Evolutionary conservation across 2,888 invertebrate genomes (phyloP).

Genomic region (Dolichopus griseipennis): DNA sequence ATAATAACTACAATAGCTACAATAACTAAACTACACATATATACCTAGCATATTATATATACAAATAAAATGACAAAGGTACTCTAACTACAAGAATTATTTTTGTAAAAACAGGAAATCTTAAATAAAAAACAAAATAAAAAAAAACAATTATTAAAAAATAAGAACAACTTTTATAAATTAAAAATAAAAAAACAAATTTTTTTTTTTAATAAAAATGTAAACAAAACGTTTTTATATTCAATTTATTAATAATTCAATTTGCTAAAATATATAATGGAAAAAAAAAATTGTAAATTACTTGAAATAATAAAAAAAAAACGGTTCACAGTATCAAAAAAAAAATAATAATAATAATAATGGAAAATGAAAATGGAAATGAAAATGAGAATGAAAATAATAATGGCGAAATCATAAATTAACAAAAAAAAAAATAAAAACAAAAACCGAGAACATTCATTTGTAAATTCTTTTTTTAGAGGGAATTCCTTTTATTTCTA

Average conservation of each 20-base stretch:
- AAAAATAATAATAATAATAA: not conserved
- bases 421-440: too few species aligned
- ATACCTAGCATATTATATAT: too few species aligned
- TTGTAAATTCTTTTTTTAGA: too few species aligned
- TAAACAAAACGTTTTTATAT: conserved; percentile 6
- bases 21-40: too few species aligned
- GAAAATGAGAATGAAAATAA: too few species aligned
- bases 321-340: not conserved
- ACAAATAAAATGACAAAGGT: not conserved
- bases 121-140: not conserved
- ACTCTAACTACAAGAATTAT: not conserved
- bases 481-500: too few species aligned
- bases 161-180: not conserved
- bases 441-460: too few species aligned
- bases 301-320: too few species aligned
- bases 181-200: not conserved
- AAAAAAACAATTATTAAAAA: not conserved
- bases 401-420: too few species aligned
- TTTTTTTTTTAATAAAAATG: not conserved
- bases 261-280: too few species aligned
- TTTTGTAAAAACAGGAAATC: not conserved
- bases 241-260: not conserved
- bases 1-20: too few species aligned
- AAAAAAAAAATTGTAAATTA: not conserved
- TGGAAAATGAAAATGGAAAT: not conserved